Base-by-base conservation (phyloP, 2,113 vertebrate genomes). In the Naja naja region DNA sequence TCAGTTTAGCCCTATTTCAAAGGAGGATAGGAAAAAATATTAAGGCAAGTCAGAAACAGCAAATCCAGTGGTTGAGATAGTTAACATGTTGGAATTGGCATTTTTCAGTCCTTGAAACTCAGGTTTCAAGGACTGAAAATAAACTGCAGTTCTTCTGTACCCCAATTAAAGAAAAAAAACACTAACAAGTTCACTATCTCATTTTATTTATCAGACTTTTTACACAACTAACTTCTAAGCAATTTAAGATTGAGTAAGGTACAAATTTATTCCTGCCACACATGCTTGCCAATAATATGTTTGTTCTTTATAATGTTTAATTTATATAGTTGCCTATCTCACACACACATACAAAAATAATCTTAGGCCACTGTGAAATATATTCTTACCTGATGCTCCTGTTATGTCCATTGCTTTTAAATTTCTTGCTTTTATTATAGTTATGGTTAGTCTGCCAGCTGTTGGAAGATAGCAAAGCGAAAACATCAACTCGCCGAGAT, bases 381-480 rank as follows among this genome's bases (percentile, higher is more conserved):
- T 0, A 69, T 93, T 91, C 97, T 95, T 97, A 99, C 99, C 99
- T 97, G 99, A 99, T 97, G 99, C 99, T 96, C 99, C 99, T 9
- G 99, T 99, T 96, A 99, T 99, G 97, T 99, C 99, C 99, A 99
- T 99, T 95, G 99, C 99, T 96, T 99, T 99, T 92, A 99, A 98
- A 96, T 99, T 99, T 93, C 99, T 98, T 92, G 99, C 99, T 97
- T 99, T 99, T 97, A 99, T 99, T 97, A 99, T 98, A 92, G 99
- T 99, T 93, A 99, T 99, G 93, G 99, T 99, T 96, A 99, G 96
- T 96, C 99, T 98, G 92, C 99, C 99, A 53, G 99, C 99, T 85
- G 99, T 99, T 55, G 99, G 99, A 95, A 99, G 98, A 97, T 99
- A 99, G 97, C 99, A 99, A 95, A 99, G 99, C 0, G 99, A 99